Conservation (phyloP, 2,888 invertebrate genomes). For the Aporophyla nigra region DNA sequence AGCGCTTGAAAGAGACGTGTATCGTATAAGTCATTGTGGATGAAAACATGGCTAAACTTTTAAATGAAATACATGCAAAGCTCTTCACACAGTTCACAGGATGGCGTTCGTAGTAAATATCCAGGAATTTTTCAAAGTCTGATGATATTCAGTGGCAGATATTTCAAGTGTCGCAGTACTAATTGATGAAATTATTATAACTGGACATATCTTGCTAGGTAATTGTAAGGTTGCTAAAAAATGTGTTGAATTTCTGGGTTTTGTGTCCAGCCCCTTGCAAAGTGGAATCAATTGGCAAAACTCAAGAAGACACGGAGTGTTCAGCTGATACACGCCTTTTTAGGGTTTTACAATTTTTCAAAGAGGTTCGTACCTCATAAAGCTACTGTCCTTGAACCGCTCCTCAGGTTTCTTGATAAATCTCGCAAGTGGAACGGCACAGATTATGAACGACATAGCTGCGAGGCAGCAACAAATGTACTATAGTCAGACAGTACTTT, state of each 20-base stretch:
- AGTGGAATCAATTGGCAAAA: background rate
- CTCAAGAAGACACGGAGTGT: background rate
- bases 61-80: constrained; percentile 65
- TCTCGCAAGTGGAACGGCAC: no score
- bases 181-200: constrained; percentile 63
- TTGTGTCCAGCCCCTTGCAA: constrained; percentile 18
- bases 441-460: no score
- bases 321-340: background rate
- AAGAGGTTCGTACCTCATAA: no score
- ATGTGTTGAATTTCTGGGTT: constrained; percentile 24
- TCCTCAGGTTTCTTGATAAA: no score
- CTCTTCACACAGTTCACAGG: constrained; percentile 52
- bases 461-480: no score
- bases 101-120: constrained; percentile 7
- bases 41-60: constrained; percentile 53
- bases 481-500: no score
- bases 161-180: constrained; percentile 45
- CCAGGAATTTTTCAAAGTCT: constrained; percentile 7
- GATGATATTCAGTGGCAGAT: no score
- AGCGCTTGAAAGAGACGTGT: no score
- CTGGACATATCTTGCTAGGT: constrained; percentile 42
- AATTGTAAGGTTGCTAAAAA: constrained; percentile 39
- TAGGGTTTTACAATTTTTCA: no score
- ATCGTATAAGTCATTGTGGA: constrained; percentile 53
- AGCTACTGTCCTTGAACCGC: no score